These are phyloP conservation scores for Podargus strigoides DNA, from an alignment of 2,797 vertebrate species.

Conservation along the genomic window DNA sequence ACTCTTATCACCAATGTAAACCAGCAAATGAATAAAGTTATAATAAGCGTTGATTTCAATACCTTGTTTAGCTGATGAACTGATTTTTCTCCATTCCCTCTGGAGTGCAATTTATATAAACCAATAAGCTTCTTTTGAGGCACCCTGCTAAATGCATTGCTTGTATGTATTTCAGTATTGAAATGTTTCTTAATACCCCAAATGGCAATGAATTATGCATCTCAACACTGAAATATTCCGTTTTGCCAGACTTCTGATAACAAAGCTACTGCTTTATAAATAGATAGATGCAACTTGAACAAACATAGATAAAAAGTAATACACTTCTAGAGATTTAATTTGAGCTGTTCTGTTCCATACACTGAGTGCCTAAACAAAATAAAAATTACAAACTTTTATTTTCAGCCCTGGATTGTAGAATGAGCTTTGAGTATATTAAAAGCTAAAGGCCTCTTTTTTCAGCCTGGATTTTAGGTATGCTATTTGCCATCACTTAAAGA, in stretches of 20 bases:
- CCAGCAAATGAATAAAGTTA: not conserved
- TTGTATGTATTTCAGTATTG: not conserved
- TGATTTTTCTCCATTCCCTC: not conserved
- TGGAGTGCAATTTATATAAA: not conserved
- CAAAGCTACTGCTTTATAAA: constrained; percentile 8
- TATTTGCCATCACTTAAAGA: not conserved
- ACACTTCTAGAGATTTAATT: not conserved
- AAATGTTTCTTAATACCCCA: not conserved
- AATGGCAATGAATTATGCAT: not conserved
- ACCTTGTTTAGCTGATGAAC: not conserved
- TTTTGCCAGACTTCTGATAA: not conserved
- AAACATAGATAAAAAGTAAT: not conserved
- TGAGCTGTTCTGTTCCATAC: not conserved
- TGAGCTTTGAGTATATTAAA: not conserved
- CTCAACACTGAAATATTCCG: not conserved
- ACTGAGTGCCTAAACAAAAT: not conserved
- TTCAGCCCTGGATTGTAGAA: not conserved
- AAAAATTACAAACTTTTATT: not conserved
- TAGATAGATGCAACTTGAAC: not conserved
- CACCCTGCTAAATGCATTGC: not conserved
- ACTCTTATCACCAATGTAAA: not conserved
- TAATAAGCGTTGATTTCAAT: not conserved
- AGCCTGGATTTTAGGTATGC: not conserved
- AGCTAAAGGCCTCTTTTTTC: not conserved
- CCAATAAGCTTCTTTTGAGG: not conserved